Conservation (phyloP, 1,140 invertebrate species). For the Megathymus violae region DNA sequence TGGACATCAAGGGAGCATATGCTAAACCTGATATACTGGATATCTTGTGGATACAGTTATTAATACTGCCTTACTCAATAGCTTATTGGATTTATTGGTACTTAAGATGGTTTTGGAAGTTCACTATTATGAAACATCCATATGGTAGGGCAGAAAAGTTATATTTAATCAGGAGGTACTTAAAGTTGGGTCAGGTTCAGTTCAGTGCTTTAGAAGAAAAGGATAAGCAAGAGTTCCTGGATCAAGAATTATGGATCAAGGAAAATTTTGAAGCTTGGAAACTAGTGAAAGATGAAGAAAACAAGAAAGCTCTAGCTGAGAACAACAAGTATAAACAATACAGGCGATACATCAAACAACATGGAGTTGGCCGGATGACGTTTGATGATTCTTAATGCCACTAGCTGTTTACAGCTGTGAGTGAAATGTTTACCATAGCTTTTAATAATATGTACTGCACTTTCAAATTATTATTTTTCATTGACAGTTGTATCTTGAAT, state of each 20-base stretch:
- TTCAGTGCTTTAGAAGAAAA: slow-evolving; percentile 89
- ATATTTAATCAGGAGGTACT: slow-evolving; percentile 91
- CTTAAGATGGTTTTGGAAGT: slow-evolving; percentile 91
- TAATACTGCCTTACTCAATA: slow-evolving; percentile 90
- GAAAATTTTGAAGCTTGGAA: slow-evolving; percentile 93
- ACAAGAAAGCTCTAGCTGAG: slow-evolving; percentile 91
- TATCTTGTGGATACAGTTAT: slow-evolving; percentile 92
- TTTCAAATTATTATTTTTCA: not conserved
- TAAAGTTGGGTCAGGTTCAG: slow-evolving; percentile 88
- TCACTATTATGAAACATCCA: slow-evolving; percentile 88
- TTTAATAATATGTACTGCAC: no score
- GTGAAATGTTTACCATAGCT: slow-evolving; percentile 21
- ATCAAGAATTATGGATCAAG: slow-evolving; percentile 91
- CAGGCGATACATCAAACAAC: slow-evolving; percentile 91
- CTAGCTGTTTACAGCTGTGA: not conserved
- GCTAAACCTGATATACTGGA: slow-evolving; percentile 90
- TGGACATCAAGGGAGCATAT: slow-evolving; percentile 96
- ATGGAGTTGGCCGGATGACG: slow-evolving; percentile 90
- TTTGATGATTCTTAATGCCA: slow-evolving; percentile 90
- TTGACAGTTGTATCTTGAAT: no score
- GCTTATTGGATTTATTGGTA: slow-evolving; percentile 89
- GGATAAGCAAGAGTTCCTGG: slow-evolving; percentile 89
- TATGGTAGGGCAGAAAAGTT: slow-evolving; percentile 93
- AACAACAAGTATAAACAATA: slow-evolving; percentile 92
- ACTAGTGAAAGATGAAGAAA: slow-evolving; percentile 91